Evolutionary conservation across 2,797 vertebrate genomes (phyloP).

Genomic region (Microctenopoma steveboyesi): DNA sequence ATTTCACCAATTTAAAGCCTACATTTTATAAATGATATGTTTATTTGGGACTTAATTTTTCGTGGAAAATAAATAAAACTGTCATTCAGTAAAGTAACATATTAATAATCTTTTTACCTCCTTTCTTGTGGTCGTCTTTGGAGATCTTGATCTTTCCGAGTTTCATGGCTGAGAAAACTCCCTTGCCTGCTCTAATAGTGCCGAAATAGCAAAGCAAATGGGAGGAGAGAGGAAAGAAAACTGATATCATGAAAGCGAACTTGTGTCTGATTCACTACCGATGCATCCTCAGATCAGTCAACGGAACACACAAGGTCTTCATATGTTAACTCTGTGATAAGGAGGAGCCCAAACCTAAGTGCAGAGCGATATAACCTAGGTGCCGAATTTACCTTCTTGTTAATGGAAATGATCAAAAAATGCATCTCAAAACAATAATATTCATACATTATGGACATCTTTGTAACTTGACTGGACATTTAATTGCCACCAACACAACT

Average conservation of each 20-base stretch:
- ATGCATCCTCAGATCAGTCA: not conserved
- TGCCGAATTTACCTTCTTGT: not conserved
- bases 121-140: conserved; percentile 89
- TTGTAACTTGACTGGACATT: conserved; percentile 44
- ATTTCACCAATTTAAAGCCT: not conserved
- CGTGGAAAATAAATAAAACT: too few relatives aligned
- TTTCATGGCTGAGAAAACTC: conserved; percentile 97
- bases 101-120: conserved; percentile 78
- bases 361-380: not conserved
- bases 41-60: too few relatives aligned
- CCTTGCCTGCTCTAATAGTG: conserved; percentile 89
- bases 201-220: conserved; percentile 12
- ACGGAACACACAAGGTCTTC: not conserved
- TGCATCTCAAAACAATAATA: conserved; percentile 47
- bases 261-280: conserved; percentile 17
- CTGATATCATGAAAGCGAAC: conserved; percentile 17
- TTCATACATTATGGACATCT: conserved; percentile 39
- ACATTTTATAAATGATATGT: not conserved
- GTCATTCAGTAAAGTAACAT: too few relatives aligned
- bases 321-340: not conserved
- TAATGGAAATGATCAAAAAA: not conserved
- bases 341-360: not conserved
- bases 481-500: conserved; percentile 39
- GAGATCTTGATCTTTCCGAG: conserved; percentile 89
- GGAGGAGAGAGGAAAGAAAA: conserved; percentile 12